Percentiles rank a stretch among this genome's conserved stretches.
Conservation (phyloP, 2,797 vertebrate genomes). For the Rhadinocentrus ornatus region DNA sequence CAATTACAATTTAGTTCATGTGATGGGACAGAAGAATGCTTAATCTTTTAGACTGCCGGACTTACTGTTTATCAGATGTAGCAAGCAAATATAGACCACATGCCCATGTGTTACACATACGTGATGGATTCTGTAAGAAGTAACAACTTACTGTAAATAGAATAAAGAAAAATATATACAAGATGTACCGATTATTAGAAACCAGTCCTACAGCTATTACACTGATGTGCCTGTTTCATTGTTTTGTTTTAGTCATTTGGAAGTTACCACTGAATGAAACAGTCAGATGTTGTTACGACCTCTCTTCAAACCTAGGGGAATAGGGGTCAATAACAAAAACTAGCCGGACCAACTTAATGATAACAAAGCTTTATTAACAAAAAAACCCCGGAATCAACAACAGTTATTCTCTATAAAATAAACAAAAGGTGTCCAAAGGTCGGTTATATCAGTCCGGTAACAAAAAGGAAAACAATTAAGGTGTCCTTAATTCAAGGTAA, state of each 20-base stretch:
- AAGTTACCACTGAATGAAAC: slow-evolving; percentile 12
- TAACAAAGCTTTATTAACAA: no score
- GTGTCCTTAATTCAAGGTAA: no score
- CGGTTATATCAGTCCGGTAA: no score
- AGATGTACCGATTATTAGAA: slow-evolving; percentile 14
- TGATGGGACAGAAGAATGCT: background rate
- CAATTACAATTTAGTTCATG: slow-evolving; percentile 6
- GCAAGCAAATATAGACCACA: background rate
- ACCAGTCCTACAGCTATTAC: background rate
- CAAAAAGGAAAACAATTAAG: no score
- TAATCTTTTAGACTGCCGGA: background rate
- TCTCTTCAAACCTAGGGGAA: no score
- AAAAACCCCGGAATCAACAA: no score
- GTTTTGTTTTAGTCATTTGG: background rate
- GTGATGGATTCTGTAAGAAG: slow-evolving; percentile 18
- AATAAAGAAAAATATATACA: slow-evolving; percentile 15
- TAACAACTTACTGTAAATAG: slow-evolving; percentile 18
- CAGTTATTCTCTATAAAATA: no score
- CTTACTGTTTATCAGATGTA: slow-evolving; percentile 5
- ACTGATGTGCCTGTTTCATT: background rate
- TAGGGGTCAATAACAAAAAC: no score
- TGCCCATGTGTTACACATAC: background rate
- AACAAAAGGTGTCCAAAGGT: no score
- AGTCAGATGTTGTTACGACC: no score
- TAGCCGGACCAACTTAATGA: no score